These are phyloP conservation scores for Microtus obscurus DNA, from an alignment of 2,797 vertebrate genomes.

Conservation along the genomic window DNA sequence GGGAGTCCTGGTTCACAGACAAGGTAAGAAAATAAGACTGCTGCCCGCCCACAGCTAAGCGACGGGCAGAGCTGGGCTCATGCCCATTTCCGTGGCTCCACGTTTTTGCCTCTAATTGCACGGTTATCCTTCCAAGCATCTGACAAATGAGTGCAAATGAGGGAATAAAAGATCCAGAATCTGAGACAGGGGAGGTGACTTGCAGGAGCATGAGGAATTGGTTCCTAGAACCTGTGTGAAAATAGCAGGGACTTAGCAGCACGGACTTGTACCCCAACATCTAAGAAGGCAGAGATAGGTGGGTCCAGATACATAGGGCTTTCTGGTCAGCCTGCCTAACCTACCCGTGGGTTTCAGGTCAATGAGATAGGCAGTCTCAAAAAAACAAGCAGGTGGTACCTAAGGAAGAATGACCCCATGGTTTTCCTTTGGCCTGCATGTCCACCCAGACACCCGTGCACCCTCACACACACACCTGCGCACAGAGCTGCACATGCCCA, in stretches of 20 bases:
- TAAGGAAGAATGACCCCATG: neutral
- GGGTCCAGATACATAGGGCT: neutral
- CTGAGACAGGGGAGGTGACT: too few relatives aligned
- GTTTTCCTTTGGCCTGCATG: neutral
- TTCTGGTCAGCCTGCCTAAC: neutral
- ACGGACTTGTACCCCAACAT: neutral
- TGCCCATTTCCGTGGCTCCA: neutral
- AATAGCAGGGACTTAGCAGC: neutral
- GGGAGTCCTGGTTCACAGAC: neutral
- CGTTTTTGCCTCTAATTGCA: neutral
- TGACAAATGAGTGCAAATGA: neutral
- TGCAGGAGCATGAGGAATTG: neutral
- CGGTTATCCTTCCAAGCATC: neutral
- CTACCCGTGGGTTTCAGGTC: neutral
- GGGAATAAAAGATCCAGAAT: neutral
- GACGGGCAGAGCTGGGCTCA: neutral
- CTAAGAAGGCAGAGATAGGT: neutral
- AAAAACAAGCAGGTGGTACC: neutral
- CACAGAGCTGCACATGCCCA: neutral
- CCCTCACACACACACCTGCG: neutral
- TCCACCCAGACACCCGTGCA: neutral
- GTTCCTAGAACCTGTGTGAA: neutral
- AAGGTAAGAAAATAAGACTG: neutral
- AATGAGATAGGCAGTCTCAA: neutral
- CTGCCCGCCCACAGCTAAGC: neutral